phyloP scores from a whole-genome alignment of 1,140 invertebrate genomes.

The Drosophila pseudoobscura region DNA sequence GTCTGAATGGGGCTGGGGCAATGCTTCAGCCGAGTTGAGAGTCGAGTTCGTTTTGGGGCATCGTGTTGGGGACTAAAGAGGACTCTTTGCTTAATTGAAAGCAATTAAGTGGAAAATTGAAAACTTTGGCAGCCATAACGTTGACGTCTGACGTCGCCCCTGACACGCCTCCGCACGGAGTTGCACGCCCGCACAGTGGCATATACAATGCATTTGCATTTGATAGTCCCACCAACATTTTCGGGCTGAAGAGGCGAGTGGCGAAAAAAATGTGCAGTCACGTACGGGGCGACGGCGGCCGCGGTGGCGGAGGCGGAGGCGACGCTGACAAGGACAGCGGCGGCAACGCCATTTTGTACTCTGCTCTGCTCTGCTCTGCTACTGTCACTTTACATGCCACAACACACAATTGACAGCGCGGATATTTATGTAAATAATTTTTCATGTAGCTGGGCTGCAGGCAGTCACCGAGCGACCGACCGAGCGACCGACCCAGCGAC shows the following conservation, averaged over 20 bases:
- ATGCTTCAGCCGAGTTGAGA: slow-evolving; percentile 23
- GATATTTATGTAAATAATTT: slow-evolving; percentile 81
- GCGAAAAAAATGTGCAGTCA: slow-evolving; percentile 71
- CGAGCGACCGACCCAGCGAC: slow-evolving; percentile 16
- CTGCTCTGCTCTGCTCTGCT: slow-evolving; percentile 37
- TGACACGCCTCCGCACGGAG: slow-evolving; percentile 30
- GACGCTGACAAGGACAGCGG: slow-evolving; percentile 3
- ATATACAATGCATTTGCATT: slow-evolving; percentile 73
- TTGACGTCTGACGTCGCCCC: slow-evolving; percentile 65
- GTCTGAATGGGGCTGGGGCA: neutral
- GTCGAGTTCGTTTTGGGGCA: slow-evolving; percentile 30
- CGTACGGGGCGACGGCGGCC: slow-evolving; percentile 42
- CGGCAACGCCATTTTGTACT: slow-evolving; percentile 70
- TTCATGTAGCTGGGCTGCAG: slow-evolving; percentile 66
- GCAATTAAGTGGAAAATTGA: slow-evolving; percentile 83
- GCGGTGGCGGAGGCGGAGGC: neutral
- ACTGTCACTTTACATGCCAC: slow-evolving; percentile 80
- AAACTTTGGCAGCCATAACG: slow-evolving; percentile 82
- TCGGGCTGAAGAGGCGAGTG: slow-evolving; percentile 31
- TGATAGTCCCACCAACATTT: slow-evolving; percentile 66
- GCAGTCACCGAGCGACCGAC: slow-evolving; percentile 13
- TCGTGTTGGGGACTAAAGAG: slow-evolving; percentile 68
- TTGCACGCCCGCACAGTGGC: slow-evolving; percentile 9
- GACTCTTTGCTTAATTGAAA: slow-evolving; percentile 82
- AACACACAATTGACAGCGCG: slow-evolving; percentile 80